These are phyloP conservation scores for Tautogolabrus adspersus DNA, from an alignment of 2,113 vertebrate genomes.

Conservation along the genomic window DNA sequence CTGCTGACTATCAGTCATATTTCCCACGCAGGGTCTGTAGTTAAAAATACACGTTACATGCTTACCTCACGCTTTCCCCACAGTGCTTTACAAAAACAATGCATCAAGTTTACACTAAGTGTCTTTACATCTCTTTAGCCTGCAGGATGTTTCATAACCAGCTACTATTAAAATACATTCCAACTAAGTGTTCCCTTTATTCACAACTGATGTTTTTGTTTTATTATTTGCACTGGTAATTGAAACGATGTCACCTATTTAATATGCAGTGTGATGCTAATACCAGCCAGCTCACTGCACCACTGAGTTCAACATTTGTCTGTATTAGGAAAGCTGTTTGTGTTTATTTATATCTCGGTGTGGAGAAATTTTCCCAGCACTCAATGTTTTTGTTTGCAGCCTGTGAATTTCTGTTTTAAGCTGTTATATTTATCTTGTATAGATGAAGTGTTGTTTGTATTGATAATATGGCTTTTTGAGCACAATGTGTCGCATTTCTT, in stretches of 20 bases:
- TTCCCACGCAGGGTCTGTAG: conserved; percentile 3
- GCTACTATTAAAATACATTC: conserved; percentile 59
- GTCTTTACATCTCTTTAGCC: conserved; percentile 39
- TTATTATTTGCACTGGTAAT: conserved; percentile 70
- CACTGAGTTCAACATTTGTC: conserved; percentile 48
- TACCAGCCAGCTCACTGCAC: conserved; percentile 54
- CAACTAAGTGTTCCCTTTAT: conserved; percentile 29
- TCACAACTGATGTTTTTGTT: conserved; percentile 29
- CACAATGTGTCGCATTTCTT: conserved; percentile 59
- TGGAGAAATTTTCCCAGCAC: conserved; percentile 39
- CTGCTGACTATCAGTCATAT: conserved; percentile 22
- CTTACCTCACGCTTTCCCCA: conserved; percentile 62
- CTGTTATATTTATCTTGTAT: conserved; percentile 65
- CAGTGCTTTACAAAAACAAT: conserved; percentile 56
- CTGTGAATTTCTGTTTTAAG: conserved; percentile 70
- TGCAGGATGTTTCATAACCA: conserved; percentile 27
- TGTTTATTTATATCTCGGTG: conserved; percentile 69
- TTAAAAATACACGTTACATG: conserved; percentile 16
- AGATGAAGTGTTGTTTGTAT: conserved; percentile 40
- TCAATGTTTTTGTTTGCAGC: conserved; percentile 53
- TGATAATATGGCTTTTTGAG: conserved; percentile 44
- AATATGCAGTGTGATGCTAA: conserved; percentile 43
- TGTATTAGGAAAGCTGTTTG: conserved; percentile 42
- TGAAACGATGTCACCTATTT: conserved; percentile 57
- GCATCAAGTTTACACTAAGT: conserved; percentile 54